These are phyloP conservation scores for Peromyscus eremicus DNA, from an alignment of 2,797 vertebrate genomes.

Conservation along the genomic window DNA sequence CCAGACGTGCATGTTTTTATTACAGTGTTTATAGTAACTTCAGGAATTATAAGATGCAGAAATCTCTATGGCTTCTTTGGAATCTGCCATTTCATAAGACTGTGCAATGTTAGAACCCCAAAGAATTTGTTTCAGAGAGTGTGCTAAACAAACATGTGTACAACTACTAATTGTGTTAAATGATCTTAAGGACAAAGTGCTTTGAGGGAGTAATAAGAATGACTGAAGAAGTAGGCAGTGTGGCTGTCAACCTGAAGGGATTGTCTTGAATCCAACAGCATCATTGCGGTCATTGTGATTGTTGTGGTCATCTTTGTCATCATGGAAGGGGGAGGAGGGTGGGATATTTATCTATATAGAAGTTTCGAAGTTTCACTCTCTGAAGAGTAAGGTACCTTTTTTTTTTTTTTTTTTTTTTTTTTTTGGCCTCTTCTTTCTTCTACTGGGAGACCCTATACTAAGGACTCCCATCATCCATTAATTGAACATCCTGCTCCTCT, in stretches of 20 bases:
- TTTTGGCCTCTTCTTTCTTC: neutral
- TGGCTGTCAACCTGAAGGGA: neutral
- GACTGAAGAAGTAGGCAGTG: neutral
- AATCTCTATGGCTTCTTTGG: constrained; percentile 4
- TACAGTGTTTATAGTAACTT: constrained; percentile 3
- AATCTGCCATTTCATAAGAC: constrained; percentile 49
- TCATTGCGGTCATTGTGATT: neutral
- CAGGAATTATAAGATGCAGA: neutral
- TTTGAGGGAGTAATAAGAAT: neutral
- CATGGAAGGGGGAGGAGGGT: accelerated
- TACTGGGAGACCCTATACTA: neutral
- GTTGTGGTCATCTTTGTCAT: neutral
- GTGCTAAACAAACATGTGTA: neutral
- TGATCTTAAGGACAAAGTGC: neutral
- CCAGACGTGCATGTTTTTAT: neutral
- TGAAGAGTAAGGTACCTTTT: neutral
- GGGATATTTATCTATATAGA: neutral
- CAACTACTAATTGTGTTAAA: neutral
- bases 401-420: too few species aligned
- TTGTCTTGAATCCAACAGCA: neutral
- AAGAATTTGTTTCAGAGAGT: constrained; percentile 25
- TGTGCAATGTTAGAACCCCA: neutral
- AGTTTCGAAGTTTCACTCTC: neutral
- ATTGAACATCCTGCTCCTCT: neutral
- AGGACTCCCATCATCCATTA: neutral